Base-by-base conservation (phyloP, 2,113 vertebrate genomes). In the Ochotona princeps region DNA sequence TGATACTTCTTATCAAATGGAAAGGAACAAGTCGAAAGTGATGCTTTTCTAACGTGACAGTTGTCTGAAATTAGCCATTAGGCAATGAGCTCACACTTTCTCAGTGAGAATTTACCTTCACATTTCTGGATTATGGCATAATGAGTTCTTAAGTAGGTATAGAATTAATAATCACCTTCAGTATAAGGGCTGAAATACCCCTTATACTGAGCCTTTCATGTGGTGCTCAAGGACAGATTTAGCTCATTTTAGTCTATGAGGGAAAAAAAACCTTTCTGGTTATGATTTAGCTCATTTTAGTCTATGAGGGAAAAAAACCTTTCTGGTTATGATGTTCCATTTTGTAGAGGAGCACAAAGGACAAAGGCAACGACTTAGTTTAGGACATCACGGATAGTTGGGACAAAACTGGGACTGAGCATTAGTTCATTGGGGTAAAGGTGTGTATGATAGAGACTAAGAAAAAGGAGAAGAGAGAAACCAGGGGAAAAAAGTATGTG, bases 1-100 rank as follows among this genome's bases (percentile, higher is more conserved):
- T 63, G 13, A 89, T 75, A 85, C 83, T 86, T 83, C 57, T 84
- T 90, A 80, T 5, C 32, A 51, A 69, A 96, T 83, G 70, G 81
- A 89, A 96, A 73, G 2, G 13, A 79, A 66, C 21, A 38, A 32
- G 17, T 69, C 35, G 63, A 93, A 93, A 86, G 9, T 35, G 81
- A 25, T 82, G 88, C 51, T 26, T 38, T 84, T 89, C 69, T 87
- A 94, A 86, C 66, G 8, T 73, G 38, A 51, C 21, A 90, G 49
- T 67, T 73, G 17, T 26, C 61, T 44, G 38, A 44, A 23, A 47
- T 47, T 12, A 30, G 17, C 7, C 49, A 54, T 61, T 67, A 83
- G 25, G 32, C 13, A 70, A 30, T 88, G 32, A 92, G n/a, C 25
- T 92, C 51, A 69, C 73, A 49, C 70, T 66, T 94, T 92, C 60